Conservation (phyloP, 2,888 invertebrate species). For the Drosophila glabriapex region DNA sequence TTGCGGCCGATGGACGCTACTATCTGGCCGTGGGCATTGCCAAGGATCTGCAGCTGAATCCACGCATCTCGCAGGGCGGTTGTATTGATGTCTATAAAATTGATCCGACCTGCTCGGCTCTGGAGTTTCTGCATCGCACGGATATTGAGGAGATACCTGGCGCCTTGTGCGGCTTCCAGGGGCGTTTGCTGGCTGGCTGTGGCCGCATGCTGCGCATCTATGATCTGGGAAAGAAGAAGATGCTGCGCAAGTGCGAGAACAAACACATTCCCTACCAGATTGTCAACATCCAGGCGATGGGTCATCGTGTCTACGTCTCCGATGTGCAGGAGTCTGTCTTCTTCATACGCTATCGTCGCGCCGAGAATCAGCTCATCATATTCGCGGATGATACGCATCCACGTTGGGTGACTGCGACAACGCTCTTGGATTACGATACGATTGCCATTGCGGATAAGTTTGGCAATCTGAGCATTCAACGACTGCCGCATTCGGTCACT, state of each 20-base stretch:
- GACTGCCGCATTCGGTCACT: conserved; percentile 95
- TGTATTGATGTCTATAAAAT: conserved; percentile 92
- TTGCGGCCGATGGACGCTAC: conserved; percentile 86
- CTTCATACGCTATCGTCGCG: conserved; percentile 96
- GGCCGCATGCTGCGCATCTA: conserved; percentile 96
- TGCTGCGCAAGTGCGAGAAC: conserved; percentile 99
- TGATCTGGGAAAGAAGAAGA: conserved; percentile 98
- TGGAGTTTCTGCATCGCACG: conserved; percentile 97
- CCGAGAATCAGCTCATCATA: conserved; percentile 98
- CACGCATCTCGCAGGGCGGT: conserved; percentile 92
- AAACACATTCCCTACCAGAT: conserved; percentile 98
- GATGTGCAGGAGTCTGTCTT: conserved; percentile 99
- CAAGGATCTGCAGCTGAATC: conserved; percentile 95
- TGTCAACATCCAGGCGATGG: conserved; percentile 96
- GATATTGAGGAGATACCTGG: conserved; percentile 96
- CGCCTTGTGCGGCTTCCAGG: conserved; percentile 96
- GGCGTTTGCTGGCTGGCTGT: conserved; percentile 95
- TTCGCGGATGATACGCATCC: conserved; percentile 99
- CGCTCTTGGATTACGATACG: conserved; percentile 97
- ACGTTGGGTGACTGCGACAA: conserved; percentile 96
- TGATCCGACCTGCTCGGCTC: conserved; percentile 91
- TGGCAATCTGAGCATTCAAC: conserved; percentile 96
- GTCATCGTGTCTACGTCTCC: conserved; percentile 96
- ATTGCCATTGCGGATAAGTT: conserved; percentile 99
- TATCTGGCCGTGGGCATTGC: conserved; percentile 96